A percentile compares a stretch with the other conserved stretches of the same genome.
Evolutionary conservation across 2,797 vertebrate genomes (phyloP).

Genomic region (Furcifer pardalis): DNA sequence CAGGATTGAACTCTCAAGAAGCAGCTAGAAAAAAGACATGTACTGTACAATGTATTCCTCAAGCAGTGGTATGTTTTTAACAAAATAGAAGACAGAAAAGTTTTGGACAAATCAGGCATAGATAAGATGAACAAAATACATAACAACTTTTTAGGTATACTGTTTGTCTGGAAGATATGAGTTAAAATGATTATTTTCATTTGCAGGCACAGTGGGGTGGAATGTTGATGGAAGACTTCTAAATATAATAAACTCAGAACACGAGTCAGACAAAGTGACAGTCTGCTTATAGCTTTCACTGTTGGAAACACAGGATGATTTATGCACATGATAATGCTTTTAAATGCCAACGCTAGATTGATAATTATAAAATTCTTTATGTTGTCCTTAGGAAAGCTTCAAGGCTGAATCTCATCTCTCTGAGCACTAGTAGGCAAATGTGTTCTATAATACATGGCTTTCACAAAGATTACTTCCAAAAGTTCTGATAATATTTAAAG

Average conservation of each 20-base stretch:
- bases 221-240: slow-evolving; percentile 54
- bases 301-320: slow-evolving; percentile 58
- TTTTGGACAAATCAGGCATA: background rate
- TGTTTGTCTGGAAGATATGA: slow-evolving; percentile 50
- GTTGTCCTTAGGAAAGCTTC: slow-evolving; percentile 67
- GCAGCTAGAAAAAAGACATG: background rate
- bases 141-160: slow-evolving; percentile 48
- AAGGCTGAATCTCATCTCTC: slow-evolving; percentile 53
- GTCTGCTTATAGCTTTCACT: slow-evolving; percentile 58
- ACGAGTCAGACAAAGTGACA: slow-evolving; percentile 51
- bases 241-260: slow-evolving; percentile 55
- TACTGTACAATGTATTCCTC: background rate
- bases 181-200: slow-evolving; percentile 46
- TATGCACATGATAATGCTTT: slow-evolving; percentile 64
- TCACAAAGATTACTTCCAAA: slow-evolving; percentile 27
- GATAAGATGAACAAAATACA: background rate
- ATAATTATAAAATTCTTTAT: slow-evolving; percentile 76
- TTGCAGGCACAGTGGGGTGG: slow-evolving; percentile 21
- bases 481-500: slow-evolving; percentile 45
- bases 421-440: slow-evolving; percentile 40
- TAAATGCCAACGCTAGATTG: slow-evolving; percentile 66
- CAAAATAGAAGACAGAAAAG: background rate
- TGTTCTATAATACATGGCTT: slow-evolving; percentile 45
- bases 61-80: background rate
- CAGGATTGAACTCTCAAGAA: background rate